A percentile compares a stretch with the other conserved stretches of the same genome.
phyloP scores from a whole-genome alignment of 2,797 vertebrate species.

The Botia kubotai region DNA sequence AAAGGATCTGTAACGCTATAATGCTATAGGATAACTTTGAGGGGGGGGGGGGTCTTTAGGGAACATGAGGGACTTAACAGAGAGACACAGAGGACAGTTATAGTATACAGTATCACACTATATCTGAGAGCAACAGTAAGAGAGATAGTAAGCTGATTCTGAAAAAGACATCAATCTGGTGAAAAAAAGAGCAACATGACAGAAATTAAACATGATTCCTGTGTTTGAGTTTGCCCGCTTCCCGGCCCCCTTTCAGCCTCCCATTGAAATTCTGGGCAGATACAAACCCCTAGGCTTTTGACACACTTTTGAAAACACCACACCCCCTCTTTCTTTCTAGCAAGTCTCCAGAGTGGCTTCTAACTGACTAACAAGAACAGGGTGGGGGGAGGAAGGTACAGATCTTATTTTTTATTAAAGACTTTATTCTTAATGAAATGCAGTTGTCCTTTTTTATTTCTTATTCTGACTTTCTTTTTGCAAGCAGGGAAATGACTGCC shows the following conservation, averaged over 20 bases:
- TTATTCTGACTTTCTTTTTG: conserved; percentile 22
- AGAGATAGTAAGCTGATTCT: conserved; percentile 74
- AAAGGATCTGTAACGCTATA: conserved; percentile 7
- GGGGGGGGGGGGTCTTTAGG: conserved; percentile 37
- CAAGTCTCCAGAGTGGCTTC: conserved; percentile 81
- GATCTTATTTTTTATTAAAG: conserved; percentile 69
- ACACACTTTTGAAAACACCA: conserved; percentile 90
- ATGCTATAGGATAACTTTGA: conserved; percentile 8
- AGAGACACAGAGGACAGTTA: conserved; percentile 53
- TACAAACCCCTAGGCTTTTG: conserved; percentile 89
- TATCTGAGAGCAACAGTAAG: conserved; percentile 48
- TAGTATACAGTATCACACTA: conserved; percentile 10
- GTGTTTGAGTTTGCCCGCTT: conserved; percentile 83
- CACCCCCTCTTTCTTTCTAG: conserved; percentile 80
- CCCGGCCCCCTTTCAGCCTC: conserved; percentile 84
- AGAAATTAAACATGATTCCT: conserved; percentile 90
- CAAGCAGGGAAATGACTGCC: conserved; percentile 7
- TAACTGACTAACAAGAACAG: conserved; percentile 79
- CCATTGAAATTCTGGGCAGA: conserved; percentile 91
- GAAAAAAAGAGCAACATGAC: conserved; percentile 83
- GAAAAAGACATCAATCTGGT: conserved; percentile 84
- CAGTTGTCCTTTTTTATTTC: conserved; percentile 54
- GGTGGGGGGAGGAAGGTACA: conserved; percentile 42
- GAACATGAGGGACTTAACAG: conserved; percentile 53
- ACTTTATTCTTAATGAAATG: conserved; percentile 66